A percentile compares a stretch with the other conserved stretches of the same genome.
Evolutionary conservation across 2,888 invertebrate genomes (phyloP).

Genomic region (Parelbella ahira): DNA sequence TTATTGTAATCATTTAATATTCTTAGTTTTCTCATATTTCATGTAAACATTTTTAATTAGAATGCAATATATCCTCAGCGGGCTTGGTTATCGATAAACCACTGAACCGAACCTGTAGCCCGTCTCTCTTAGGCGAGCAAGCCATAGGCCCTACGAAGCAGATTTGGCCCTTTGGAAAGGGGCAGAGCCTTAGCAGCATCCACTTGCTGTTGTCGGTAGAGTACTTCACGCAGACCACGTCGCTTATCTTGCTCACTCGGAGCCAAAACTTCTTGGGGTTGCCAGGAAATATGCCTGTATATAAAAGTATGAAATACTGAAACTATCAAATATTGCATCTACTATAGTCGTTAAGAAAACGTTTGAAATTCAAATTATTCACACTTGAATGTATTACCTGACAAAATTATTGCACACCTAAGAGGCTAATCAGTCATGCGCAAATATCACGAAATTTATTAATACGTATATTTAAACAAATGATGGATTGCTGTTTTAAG

Average conservation of each 20-base stretch:
- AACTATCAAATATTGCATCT: no score
- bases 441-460: no score
- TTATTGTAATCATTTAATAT: no score
- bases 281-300: conserved; percentile 55
- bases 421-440: no score
- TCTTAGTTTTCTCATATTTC: no score
- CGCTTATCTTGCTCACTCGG: conserved; percentile 46
- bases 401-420: no score
- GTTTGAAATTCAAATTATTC: no score
- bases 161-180: conserved; percentile 39
- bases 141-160: conserved; percentile 55
- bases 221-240: conserved; percentile 57
- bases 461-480: no score
- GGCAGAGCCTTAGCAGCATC: conserved; percentile 50
- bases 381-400: no score
- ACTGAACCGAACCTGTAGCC: conserved; percentile 50
- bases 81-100: conserved; percentile 43
- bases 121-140: conserved; percentile 54
- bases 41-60: conserved; percentile 38
- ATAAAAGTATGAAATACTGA: no score
- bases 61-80: conserved; percentile 53
- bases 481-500: no score
- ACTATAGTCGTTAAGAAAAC: no score
- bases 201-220: conserved; percentile 51
- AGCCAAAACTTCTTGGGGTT: conserved; percentile 59